These are phyloP conservation scores for Globia sparganii DNA, from an alignment of 2,888 invertebrate species.

Conservation along the genomic window DNA sequence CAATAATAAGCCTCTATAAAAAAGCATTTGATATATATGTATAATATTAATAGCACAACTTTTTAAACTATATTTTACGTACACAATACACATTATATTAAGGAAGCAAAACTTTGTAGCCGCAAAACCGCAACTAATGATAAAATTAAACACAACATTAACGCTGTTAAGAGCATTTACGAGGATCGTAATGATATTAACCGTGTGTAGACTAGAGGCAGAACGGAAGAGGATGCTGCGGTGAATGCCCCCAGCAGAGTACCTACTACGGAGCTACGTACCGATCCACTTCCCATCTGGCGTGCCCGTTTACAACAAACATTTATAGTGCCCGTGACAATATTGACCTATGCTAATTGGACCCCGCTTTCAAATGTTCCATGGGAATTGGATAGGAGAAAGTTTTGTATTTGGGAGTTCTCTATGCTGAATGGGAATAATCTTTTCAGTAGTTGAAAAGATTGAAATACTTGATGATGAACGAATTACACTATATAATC, in stretches of 20 bases:
- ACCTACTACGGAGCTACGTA: constrained; percentile 34
- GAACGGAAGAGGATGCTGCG: constrained; percentile 82
- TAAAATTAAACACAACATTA: constrained; percentile 27
- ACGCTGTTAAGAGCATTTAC: constrained; percentile 40
- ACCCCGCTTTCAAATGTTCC: constrained; percentile 25
- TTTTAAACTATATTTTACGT: neutral
- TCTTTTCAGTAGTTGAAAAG: neutral
- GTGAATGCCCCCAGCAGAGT: constrained; percentile 79
- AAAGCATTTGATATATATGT: neutral
- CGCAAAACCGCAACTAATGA: constrained; percentile 17
- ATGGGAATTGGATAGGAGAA: constrained; percentile 27
- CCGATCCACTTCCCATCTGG: constrained; percentile 71
- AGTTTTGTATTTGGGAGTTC: constrained; percentile 9
- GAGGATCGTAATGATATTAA: constrained; percentile 51
- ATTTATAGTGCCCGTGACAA: constrained; percentile 41
- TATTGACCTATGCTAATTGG: constrained; percentile 56
- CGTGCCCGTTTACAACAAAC: constrained; percentile 50
- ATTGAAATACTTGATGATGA: neutral
- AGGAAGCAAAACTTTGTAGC: constrained; percentile 3
- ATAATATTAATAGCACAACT: neutral
- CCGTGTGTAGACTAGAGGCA: constrained; percentile 64
- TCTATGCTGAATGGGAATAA: neutral
- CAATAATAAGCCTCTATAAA: neutral
- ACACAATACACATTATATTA: neutral
- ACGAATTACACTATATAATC: neutral